Evolutionary conservation across 2,888 invertebrate species (phyloP).

Genomic region (Sinodicranocentrus sp.): DNA sequence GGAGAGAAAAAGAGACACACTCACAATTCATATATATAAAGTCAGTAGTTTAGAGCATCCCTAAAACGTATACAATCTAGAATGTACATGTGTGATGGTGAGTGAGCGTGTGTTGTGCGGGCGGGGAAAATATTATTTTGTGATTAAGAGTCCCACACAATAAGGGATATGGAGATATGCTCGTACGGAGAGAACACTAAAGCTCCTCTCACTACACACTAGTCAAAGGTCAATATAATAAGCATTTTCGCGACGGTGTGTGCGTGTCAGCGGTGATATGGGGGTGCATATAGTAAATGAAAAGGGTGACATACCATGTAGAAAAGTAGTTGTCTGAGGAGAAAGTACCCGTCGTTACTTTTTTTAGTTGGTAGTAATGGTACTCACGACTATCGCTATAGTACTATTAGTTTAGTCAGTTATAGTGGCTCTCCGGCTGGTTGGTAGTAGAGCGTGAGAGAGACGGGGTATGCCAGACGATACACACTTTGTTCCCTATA

Average conservation of each 20-base stretch:
- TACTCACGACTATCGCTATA: neutral
- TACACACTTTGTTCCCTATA: neutral
- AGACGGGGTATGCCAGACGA: no score
- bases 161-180: neutral
- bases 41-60: no score
- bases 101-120: conserved; percentile 7
- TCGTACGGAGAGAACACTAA: neutral
- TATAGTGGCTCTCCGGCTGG: no score
- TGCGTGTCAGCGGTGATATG: neutral
- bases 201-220: neutral
- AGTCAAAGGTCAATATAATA: conserved; percentile 14
- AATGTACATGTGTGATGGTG: neutral
- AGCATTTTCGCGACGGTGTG: neutral
- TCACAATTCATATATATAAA: conserved; percentile 1
- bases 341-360: no score
- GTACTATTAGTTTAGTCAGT: neutral
- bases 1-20: neutral
- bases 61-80: no score
- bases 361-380: conserved; percentile 1
- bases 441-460: no score
- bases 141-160: neutral
- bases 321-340: neutral
- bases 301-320: conserved; percentile 14
- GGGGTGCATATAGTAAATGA: neutral
- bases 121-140: conserved; percentile 19